phyloP scores from a whole-genome alignment of 1,140 invertebrate genomes.

The Platyscapa corneri region DNA sequence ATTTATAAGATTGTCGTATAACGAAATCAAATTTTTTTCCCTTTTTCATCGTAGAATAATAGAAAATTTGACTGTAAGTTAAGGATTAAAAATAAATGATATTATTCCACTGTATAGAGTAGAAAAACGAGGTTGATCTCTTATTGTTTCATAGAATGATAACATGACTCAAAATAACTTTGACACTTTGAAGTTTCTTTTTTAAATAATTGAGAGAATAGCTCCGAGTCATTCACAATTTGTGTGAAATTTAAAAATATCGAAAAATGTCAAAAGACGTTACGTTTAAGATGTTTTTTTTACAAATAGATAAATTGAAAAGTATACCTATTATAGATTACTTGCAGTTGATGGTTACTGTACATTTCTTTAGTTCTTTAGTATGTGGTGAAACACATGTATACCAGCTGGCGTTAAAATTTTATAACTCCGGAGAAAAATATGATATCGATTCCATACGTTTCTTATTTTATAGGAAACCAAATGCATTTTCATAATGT shows the following conservation, averaged over 20 bases:
- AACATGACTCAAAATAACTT: neutral
- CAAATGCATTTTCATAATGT: neutral
- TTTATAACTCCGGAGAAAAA: constrained; percentile 34
- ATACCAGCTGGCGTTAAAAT: constrained; percentile 29
- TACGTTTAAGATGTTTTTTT: neutral
- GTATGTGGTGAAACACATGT: neutral
- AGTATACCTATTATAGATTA: neutral
- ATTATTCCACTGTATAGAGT: neutral
- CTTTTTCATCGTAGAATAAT: too few relatives aligned
- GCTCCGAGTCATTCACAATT: neutral
- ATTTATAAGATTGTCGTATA: too few relatives aligned
- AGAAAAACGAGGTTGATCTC: neutral
- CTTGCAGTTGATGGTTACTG: neutral
- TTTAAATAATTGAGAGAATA: constrained; percentile 12
- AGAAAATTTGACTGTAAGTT: too few relatives aligned
- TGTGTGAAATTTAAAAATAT: neutral
- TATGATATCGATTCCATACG: constrained; percentile 7
- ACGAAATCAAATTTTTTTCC: too few relatives aligned
- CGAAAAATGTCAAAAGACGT: neutral
- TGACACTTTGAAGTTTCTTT: neutral
- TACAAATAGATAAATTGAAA: neutral
- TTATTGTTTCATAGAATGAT: neutral
- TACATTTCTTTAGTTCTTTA: neutral
- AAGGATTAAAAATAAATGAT: neutral
- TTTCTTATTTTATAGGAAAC: constrained; percentile 26